Conservation (phyloP, 2,113 vertebrate genomes). For the Burhinus bistriatus region DNA sequence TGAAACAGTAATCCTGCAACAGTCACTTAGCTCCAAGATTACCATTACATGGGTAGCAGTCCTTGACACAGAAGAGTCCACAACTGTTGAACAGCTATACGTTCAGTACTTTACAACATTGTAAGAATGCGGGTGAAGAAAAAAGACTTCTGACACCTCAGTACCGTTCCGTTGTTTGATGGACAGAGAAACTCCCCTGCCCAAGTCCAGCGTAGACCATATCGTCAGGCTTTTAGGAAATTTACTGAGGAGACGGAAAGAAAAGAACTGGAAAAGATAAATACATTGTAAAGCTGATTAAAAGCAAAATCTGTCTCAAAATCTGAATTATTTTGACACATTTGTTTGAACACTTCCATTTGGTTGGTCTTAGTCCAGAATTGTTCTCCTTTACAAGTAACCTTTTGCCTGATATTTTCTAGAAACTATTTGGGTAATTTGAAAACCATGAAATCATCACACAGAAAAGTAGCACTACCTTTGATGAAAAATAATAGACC, state of each 20-base stretch:
- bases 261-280: neutral
- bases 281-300: neutral
- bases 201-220: neutral
- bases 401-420: neutral
- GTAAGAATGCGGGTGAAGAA: neutral
- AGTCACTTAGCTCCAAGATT: neutral
- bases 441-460: neutral
- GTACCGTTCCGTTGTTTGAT: neutral
- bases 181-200: neutral
- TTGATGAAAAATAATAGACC: neutral
- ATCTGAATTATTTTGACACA: neutral
- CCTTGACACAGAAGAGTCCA: neutral
- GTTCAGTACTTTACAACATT: neutral
- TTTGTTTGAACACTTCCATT: neutral
- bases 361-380: neutral
- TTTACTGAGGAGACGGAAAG: neutral
- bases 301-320: neutral
- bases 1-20: neutral
- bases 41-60: neutral
- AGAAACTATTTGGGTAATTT: neutral
- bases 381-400: neutral
- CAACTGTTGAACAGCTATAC: neutral
- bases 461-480: neutral
- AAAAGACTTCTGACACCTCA: neutral
- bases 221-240: neutral